phyloP scores from a whole-genome alignment of 2,797 vertebrate species.

The Muraenolepis orangiensis region DNA sequence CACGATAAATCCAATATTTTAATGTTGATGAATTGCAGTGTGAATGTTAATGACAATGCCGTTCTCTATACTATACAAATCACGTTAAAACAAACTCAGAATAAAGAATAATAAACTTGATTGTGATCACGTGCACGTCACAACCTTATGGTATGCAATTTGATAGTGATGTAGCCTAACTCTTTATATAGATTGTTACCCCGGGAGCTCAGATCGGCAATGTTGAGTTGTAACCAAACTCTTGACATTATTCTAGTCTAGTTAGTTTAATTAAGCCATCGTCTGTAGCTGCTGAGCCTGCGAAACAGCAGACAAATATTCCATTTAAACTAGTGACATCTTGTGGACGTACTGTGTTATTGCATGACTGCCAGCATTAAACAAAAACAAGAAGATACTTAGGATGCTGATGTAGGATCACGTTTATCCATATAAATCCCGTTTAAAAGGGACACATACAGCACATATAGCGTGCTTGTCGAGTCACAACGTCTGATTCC shows the following conservation, averaged over 20 bases:
- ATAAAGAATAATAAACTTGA: background rate
- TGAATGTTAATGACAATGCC: background rate
- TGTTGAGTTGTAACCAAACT: background rate
- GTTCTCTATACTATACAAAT: background rate
- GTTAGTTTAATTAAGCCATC: background rate
- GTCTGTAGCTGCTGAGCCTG: background rate
- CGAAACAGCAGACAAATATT: background rate
- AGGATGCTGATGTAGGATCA: background rate
- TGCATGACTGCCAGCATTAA: conserved; percentile 8
- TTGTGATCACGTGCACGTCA: background rate
- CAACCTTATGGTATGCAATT: background rate
- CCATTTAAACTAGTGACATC: conserved; percentile 51
- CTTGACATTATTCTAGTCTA: background rate
- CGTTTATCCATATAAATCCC: background rate
- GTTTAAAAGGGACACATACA: background rate
- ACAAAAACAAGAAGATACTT: too few relatives aligned
- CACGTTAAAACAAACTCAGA: background rate
- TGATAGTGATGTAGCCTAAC: background rate
- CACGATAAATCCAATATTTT: background rate
- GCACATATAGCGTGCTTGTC: background rate
- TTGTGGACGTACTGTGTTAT: conserved; percentile 48
- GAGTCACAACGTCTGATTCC: background rate
- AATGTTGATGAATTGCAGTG: background rate
- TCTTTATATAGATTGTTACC: background rate
- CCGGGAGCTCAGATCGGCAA: too few relatives aligned